Evolutionary conservation across 2,888 invertebrate genomes (phyloP).

Genomic region (Nomada fabriciana): DNA sequence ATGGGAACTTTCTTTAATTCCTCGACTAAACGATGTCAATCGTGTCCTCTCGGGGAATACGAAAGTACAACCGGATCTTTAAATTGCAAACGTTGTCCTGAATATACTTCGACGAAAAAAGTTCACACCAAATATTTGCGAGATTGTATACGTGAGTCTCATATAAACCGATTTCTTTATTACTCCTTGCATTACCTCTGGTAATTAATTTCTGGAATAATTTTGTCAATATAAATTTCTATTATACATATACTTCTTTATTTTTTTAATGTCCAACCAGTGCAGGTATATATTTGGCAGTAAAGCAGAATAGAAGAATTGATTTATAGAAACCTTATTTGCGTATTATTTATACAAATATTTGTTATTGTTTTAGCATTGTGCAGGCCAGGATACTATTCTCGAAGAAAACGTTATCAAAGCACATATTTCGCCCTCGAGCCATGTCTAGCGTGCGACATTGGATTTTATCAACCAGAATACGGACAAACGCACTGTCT

Average conservation of each 20-base stretch:
- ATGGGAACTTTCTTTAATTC: conserved; percentile 88
- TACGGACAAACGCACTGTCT: conserved; percentile 87
- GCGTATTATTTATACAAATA: background rate
- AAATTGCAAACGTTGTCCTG: conserved; percentile 86
- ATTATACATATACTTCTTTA: background rate
- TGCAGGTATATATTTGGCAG: too few species aligned
- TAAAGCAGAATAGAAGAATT: background rate
- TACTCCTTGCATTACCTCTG: too few species aligned
- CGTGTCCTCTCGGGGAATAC: conserved; percentile 87
- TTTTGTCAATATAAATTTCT: background rate
- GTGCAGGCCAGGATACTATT: conserved; percentile 86
- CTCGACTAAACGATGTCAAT: conserved; percentile 85
- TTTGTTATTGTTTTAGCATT: conserved; percentile 80
- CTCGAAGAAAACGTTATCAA: conserved; percentile 82
- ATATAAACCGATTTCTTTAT: background rate
- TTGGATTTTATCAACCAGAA: conserved; percentile 87
- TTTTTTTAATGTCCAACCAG: too few species aligned
- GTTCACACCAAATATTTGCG: conserved; percentile 83
- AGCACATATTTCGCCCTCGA: conserved; percentile 70
- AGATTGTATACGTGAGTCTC: conserved; percentile 86
- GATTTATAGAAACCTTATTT: background rate
- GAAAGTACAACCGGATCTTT: conserved; percentile 86
- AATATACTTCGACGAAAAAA: conserved; percentile 86
- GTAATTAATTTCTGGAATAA: background rate
- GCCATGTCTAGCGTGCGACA: conserved; percentile 75